Conservation (phyloP, 2,888 invertebrate species). For the Microplitis deprimator region DNA sequence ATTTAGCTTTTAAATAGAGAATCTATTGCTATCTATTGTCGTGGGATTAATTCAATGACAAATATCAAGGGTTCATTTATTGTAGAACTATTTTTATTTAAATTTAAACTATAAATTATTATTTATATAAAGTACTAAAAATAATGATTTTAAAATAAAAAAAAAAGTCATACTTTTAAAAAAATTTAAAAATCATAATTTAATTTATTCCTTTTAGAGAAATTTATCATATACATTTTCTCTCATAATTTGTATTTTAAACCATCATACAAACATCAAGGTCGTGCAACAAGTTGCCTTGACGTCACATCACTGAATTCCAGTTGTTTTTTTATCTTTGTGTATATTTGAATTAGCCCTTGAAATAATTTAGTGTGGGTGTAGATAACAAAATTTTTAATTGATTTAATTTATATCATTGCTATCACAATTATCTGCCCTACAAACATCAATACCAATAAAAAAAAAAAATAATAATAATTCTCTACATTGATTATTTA, state of each 20-base stretch:
- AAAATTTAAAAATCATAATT: no score
- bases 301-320: constrained; percentile 43
- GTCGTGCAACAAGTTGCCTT: constrained; percentile 44
- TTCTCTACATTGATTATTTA: background rate
- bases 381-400: background rate
- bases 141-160: no score
- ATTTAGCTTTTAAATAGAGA: background rate
- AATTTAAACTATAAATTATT: no score
- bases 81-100: background rate
- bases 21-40: background rate
- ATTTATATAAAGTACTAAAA: no score
- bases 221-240: background rate
- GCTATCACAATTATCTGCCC: no score
- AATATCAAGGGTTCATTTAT: background rate
- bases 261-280: constrained; percentile 62
- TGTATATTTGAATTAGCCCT: constrained; percentile 4
- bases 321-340: constrained; percentile 26
- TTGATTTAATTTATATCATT: background rate
- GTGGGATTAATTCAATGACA: background rate
- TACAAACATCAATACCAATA: background rate
- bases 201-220: background rate
- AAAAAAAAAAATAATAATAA: background rate
- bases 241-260: background rate
- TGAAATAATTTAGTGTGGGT: constrained; percentile 15
- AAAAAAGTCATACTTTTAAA: no score